Evolutionary conservation across 2,888 invertebrate genomes (phyloP), one percentile per base, ranked within the genome.

Genomic region (Phania funesta): DNA sequence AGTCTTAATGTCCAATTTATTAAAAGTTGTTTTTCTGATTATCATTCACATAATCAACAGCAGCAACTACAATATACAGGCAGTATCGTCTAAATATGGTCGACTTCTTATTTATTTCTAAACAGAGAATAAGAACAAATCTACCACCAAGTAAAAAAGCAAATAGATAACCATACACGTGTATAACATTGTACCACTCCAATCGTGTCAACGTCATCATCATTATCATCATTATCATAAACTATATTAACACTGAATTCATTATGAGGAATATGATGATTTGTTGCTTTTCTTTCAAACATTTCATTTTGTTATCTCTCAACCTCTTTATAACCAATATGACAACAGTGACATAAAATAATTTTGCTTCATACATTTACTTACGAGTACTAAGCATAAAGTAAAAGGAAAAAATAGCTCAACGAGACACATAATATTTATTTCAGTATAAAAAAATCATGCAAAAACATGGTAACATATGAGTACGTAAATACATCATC

Each of bases 21-120:
- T 13, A n/a, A 60, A 18, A 35, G 41, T 35, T 60, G n/a, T 44
- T 50, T 18, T 48, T n/a, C 3, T 22, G 58, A 58, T 76, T 67
- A 44, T 48, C 50, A 67, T 67, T 41, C 50, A 67, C 71, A 76
- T 76, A 83, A 76, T 81, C 83, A 81, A 73, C 76, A 75, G 44
- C 75, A 79, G 32, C 22, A 52, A 46, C 6, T 22, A 38, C 18
- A 44, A 26, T 11, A 44, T 26, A 29, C 7, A 16, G 41, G 3
- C 58, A 24, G 76, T 67, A 77, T 75, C 60, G 60, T 62, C 46
- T 75, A 77, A 83, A 80, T 77, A 56, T 54, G 58, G 70, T 64
- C 24, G n/a, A 41, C 50, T 77, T 18, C 18, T 24, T 54, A 54
- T 46, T 62, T 38, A 46, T 32, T 16, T 16, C 26, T 46, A 50